Evolutionary conservation across 2,113 vertebrate genomes (phyloP).

Genomic region (Rhinopomastus cyanomelas): DNA sequence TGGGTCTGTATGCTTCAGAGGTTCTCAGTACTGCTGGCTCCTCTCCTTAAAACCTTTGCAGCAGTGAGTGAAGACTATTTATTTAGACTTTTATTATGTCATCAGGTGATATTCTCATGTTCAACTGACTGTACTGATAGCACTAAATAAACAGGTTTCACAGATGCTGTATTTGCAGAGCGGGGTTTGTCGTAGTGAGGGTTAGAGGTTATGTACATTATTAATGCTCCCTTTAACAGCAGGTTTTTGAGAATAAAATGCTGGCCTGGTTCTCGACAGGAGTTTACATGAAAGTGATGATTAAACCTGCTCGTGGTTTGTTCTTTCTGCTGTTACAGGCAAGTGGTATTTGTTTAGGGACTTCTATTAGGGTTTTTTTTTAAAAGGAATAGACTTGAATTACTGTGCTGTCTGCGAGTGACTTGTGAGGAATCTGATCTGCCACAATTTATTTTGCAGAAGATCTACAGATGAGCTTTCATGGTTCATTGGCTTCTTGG

Average conservation of each 20-base stretch:
- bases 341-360: not conserved
- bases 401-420: not conserved
- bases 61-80: not conserved
- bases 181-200: not conserved
- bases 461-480: slow-evolving; percentile 1
- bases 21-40: not conserved
- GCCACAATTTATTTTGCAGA: not conserved
- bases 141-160: not conserved
- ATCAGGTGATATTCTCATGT: not conserved
- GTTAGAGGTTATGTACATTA: not conserved
- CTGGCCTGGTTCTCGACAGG: not conserved
- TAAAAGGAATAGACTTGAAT: not conserved
- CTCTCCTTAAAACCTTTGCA: not conserved
- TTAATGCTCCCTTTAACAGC: not conserved
- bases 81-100: not conserved
- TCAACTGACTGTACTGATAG: not conserved
- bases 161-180: not conserved
- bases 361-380: not conserved
- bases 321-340: not conserved
- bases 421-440: not conserved
- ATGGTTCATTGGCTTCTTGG: slow-evolving; percentile 26
- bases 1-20: not conserved
- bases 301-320: not conserved
- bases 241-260: not conserved
- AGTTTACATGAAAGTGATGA: not conserved